Base-by-base conservation (phyloP, 2,113 vertebrate genomes). In the Benitochromis conjunctus region DNA sequence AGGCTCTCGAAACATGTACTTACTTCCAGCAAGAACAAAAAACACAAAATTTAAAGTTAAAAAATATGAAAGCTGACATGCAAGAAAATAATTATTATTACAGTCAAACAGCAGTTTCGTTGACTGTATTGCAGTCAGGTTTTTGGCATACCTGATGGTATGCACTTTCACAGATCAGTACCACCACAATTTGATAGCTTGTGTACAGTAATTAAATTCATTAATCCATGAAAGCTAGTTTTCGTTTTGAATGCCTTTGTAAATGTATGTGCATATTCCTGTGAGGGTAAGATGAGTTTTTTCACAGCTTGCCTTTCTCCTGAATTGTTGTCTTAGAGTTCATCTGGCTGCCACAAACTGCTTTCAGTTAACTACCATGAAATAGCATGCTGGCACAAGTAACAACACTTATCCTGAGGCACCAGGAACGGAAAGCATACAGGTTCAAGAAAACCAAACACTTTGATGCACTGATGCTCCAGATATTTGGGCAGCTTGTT, bases 271-370 rank as follows among this genome's bases (percentile, higher is more conserved):
- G 78, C 24, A 41, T 2, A 5, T 76, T 76, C 26, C 46, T 76
- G 71, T 53, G 46, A 77, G 85, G 79, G 13, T 86, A 82, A 94
- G 91, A 92, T 86, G 74, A 90, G 34, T 90, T 94, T 90, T 53
- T 89, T 87, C 86, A 82, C 60, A 4, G 11, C 24, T 62, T 78
- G 64, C 82, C 9, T 41, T 79, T 51, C 51, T 78, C 14, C 62
- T 62, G 18, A 83, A 55, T 34, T 83, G 76, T 60, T 46, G 12
- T 48, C 24, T 60, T 31, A 36, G 7, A 80, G 80, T 80, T 26
- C 46, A 76, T 12, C 71, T 51, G 71, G 71, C 16, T 51, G 46
- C 24, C 18, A 7, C 16, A 31, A 76, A 51, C 46, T 34, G 71
- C 71, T 34, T 34, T n/a, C 71, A 76, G 26, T 46, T 76, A 76